phyloP scores from a whole-genome alignment of 2,113 vertebrate species.

The Lamprotornis superbus region DNA sequence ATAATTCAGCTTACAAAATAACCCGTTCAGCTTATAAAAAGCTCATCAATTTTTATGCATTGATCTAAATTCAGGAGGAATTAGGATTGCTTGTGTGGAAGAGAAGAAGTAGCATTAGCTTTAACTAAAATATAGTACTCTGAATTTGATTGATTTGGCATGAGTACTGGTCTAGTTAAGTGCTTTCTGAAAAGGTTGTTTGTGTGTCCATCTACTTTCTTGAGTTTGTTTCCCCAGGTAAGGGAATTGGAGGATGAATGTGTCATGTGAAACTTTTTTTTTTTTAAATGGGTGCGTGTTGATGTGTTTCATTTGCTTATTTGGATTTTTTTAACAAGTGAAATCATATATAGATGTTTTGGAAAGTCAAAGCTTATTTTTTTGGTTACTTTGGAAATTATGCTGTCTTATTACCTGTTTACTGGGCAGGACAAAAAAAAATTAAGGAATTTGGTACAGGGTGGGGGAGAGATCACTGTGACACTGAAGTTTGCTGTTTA shows the following conservation, averaged over 20 bases:
- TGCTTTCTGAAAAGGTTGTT: not conserved
- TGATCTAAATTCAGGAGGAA: not conserved
- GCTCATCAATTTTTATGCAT: not conserved
- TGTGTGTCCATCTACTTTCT: not conserved
- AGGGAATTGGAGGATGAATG: not conserved
- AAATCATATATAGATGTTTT: not conserved
- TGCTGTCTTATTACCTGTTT: not conserved
- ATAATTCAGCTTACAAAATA: not conserved
- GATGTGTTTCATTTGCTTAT: not conserved
- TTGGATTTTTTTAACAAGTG: not conserved
- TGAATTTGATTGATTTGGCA: not conserved
- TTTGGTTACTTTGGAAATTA: not conserved
- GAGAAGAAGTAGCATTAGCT: not conserved
- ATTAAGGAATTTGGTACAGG: not conserved
- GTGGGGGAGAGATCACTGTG: not conserved
- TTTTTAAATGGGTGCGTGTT: fast-evolving
- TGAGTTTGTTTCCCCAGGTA: not conserved
- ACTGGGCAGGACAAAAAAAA: not conserved
- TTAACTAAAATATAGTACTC: not conserved
- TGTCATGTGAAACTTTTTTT: not conserved
- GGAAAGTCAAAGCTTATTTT: not conserved
- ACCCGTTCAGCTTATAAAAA: not conserved
- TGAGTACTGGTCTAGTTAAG: not conserved
- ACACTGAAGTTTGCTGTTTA: not conserved
- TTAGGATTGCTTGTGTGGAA: not conserved